A percentile compares a stretch with the other conserved stretches of the same genome.
Evolutionary conservation across 2,888 invertebrate genomes (phyloP).

Genomic region (Pandemis heparana): DNA sequence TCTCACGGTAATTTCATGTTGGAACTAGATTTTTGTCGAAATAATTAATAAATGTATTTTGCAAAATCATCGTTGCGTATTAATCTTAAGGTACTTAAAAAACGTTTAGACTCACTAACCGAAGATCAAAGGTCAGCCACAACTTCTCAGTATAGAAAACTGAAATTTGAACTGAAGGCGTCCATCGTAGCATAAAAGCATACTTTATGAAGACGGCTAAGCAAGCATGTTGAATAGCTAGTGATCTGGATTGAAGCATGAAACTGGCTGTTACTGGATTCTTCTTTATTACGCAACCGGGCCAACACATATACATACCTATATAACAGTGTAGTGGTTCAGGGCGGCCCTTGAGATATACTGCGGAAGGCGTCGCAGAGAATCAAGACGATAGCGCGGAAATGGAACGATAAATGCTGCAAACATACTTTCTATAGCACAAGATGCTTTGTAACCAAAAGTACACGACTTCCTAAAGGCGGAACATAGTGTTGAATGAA

Average conservation of each 20-base stretch:
- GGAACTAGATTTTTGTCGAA: too few species aligned
- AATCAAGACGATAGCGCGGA: background rate
- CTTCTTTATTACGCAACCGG: background rate
- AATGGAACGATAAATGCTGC: background rate
- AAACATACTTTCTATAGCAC: background rate
- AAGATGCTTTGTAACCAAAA: background rate
- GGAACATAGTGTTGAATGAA: too few species aligned
- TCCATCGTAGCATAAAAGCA: too few species aligned
- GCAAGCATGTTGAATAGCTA: background rate
- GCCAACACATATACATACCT: background rate
- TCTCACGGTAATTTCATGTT: too few species aligned
- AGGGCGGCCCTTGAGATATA: background rate
- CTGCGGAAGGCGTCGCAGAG: background rate
- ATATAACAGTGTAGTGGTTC: background rate
- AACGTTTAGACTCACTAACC: too few species aligned
- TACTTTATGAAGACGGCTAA: background rate
- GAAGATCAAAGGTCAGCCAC: too few species aligned
- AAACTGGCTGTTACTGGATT: background rate
- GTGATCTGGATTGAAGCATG: background rate
- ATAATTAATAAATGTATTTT: too few species aligned
- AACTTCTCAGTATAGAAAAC: too few species aligned
- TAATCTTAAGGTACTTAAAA: too few species aligned
- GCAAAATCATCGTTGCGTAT: too few species aligned
- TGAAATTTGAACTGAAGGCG: too few species aligned
- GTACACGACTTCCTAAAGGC: too few species aligned